Base-by-base conservation (phyloP, 2,797 vertebrate species). In the Aphelocoma californica region DNA sequence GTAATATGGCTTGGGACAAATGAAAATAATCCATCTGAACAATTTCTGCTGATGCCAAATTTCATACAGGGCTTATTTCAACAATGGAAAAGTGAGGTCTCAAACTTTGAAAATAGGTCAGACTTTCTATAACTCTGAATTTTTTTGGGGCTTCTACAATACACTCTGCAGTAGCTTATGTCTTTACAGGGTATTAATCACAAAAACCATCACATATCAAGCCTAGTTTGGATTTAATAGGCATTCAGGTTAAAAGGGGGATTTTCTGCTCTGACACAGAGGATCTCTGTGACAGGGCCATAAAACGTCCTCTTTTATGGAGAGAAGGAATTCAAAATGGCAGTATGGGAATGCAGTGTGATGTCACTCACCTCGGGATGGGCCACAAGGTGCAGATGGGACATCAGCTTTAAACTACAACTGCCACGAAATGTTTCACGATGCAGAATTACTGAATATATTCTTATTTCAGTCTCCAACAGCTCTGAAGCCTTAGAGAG, bases 181-280 rank as follows among this genome's bases (percentile, higher is more conserved):
- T 54, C 71, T 90, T 91, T 82, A 84, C 24, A 89, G 62, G 10
- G 23, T 86, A 64, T 93, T 94, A 90, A 80, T 96, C 86, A 88
- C 42, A 75, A 79, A 90, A 95, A 31, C 26, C 58, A 62, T 84
- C 69, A 61, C 34, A 17, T n/a, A n/a, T 92, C 84, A 94, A 94
- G 54, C 21, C 64, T 54, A 66, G 62, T 28, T 53, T 0, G 5
- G 61, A 53, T 85, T 91, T 90, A 89, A 71, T 24, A 89, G 64
- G 20, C 54, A 86, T 80, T 50, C 32, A 40, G 60, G 66, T 91
- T 94, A 86, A 95, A 94, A 90, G n/a, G 32, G 34, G 29, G n/a
- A 93, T 92, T 93, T 96, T 93, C 75, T 96, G 38, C 74, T 88
- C 57, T 88, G 75, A 34, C 85, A 94, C 48, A 86, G 83, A 74